Evolutionary conservation across 2,888 invertebrate species (phyloP), one percentile per base, ranked within the genome.

Genomic region (Onthophagus sagittarius): DNA sequence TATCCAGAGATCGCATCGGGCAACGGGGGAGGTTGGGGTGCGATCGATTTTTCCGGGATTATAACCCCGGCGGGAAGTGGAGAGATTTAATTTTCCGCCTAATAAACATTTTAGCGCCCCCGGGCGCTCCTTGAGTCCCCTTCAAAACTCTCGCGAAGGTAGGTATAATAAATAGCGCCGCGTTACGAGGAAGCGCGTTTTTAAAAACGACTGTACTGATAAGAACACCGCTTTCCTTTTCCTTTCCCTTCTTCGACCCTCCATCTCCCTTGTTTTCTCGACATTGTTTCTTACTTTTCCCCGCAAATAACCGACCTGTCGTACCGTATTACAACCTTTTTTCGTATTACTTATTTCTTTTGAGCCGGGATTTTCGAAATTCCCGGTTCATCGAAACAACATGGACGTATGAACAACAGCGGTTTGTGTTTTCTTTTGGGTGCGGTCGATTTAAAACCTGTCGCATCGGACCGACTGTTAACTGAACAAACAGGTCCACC

Each of bases 91-190:
- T 74, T 74, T 72, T 72, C 70, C 70, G 72, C 72, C 63, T 74
- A 72, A 70, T 74, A 72, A 70, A 72, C 71, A 62, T 70, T 70
- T 72, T 74, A 74, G 70, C 74, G 62, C 70, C 69, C 65, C 69
- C 15, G 67, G 63, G 39, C 63, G 32, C 62, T 15, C 53, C 31
- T 33, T 15, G 53, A 33, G 71, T n/a, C 23, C 53, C 4, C 63
- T 4, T 13, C 31, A 32, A 53, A 53, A 53, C 63, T n/a, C 13
- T 63, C 71, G 63, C 11, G 39, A 53, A 53, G 39, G 2, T 4
- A 53, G 39, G 39, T 53, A 53, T 53, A 76, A 76, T 76, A 77
- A 77, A 78, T 78, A 76, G 77, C 76, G 74, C 76, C 77, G 76
- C 77, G 33, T 33, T 33, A 33, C 33, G 33, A 7, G 5, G 33